These are phyloP conservation scores for Caracal caracal DNA, from an alignment of 2,113 vertebrate species.

Conservation along the genomic window DNA sequence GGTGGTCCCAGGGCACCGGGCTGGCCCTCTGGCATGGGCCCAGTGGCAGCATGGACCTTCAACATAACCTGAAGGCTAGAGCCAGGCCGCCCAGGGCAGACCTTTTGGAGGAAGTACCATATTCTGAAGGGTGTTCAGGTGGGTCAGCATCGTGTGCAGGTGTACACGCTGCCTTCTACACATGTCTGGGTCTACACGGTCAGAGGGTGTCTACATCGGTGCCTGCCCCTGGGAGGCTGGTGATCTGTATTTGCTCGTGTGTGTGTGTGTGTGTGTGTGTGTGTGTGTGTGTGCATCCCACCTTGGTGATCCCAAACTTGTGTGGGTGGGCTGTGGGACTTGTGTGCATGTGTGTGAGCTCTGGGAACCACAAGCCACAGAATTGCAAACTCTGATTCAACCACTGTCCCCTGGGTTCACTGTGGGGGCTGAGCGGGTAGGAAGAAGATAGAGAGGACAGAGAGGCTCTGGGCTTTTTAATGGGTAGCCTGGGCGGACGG, in stretches of 20 bases:
- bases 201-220: background rate
- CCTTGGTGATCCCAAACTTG: background rate
- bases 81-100: background rate
- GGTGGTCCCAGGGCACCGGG: background rate
- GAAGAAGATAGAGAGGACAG: background rate
- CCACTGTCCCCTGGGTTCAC: accelerated
- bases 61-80: background rate
- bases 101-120: background rate
- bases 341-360: background rate
- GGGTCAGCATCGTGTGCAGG: background rate
- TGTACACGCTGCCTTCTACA: accelerated
- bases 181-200: background rate
- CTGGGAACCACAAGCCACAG: background rate
- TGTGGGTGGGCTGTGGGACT: background rate
- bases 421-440: background rate
- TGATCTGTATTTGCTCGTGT: background rate
- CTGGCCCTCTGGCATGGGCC: no score
- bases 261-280: background rate
- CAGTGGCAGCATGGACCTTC: background rate
- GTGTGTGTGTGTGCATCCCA: accelerated
- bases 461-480: background rate
- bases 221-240: background rate
- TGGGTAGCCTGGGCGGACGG: background rate
- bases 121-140: background rate
- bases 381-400: no score